phyloP scores from a whole-genome alignment of 2,797 vertebrate species.

The Micrastur ruficollis region DNA sequence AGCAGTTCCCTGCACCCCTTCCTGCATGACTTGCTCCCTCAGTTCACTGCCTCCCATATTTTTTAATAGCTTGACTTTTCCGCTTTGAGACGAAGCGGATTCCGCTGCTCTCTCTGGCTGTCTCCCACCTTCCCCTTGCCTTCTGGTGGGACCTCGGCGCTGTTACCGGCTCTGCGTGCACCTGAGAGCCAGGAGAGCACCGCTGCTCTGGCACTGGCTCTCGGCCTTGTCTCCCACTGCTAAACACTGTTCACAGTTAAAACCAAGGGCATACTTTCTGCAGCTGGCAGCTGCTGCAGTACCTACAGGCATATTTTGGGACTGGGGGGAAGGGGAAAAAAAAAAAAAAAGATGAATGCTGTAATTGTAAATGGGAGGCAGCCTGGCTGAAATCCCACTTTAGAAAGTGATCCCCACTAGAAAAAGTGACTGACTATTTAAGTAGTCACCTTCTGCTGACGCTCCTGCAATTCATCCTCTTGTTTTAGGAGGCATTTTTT shows the following conservation, averaged over 20 bases:
- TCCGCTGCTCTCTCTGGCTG: neutral
- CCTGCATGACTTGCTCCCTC: neutral
- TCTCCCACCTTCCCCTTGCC: neutral
- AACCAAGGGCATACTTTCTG: neutral
- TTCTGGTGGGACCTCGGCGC: rapidly evolving
- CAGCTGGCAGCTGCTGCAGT: neutral
- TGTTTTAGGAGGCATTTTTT: neutral
- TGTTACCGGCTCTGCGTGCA: neutral
- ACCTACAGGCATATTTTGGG: slow-evolving; percentile 19
- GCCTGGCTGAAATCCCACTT: neutral
- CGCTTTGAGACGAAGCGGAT: rapidly evolving
- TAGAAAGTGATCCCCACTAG: neutral
- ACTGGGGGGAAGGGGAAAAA: neutral
- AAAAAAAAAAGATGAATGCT: slow-evolving; percentile 16
- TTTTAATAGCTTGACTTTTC: neutral
- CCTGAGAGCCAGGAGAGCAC: neutral
- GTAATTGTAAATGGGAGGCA: slow-evolving; percentile 4
- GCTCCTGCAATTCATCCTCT: neutral
- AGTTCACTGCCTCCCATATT: rapidly evolving
- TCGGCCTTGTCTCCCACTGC: neutral
- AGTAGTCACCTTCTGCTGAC: neutral
- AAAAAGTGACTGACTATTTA: neutral
- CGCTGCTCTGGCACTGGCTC: neutral
- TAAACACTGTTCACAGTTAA: neutral
- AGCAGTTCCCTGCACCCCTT: neutral